Evolutionary conservation across 2,113 vertebrate species (phyloP), one percentile per base, ranked within the genome.

Genomic region (Laticauda colubrina): DNA sequence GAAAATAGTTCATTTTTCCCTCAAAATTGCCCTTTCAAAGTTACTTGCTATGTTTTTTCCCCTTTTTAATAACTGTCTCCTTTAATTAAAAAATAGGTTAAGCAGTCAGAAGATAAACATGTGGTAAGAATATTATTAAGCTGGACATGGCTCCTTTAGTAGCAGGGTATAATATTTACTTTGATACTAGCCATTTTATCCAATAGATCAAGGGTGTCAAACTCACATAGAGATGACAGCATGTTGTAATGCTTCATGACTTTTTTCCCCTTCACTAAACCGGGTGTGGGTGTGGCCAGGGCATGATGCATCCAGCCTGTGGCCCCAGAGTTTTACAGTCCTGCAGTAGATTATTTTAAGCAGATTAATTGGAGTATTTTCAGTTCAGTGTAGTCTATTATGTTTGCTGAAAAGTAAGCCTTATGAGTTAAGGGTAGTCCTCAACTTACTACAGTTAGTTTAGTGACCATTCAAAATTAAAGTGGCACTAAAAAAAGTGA

Each of bases 21-120:
- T 69, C 29, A n/a, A n/a, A 69, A 69, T 69, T 69, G 12, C 12
- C 29, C 64, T 69, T 69, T n/a, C 12, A 69, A 69, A 69, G 29
- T 14, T 69, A 15, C 3, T 69, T n/a, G 64, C 29, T 2, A n/a
- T 29, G 7, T 1, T 24, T n/a, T 14, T 12, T 1, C 0, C 0
- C 29, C 11, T 12, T 69, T 69, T 69, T 69, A 69, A n/a, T 69
- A 29, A 39, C n/a, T 75, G 14, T 34, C 14, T 69, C 64, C 26
- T 69, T 34, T 34, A 34, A 39, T 15, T 39, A 34, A 75, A 75
- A 75, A 75, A 39, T 21, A 6, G 2, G n/a, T 39, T 81, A 39
- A 81, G 34, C 34, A 39, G 12, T 75, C n/a, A 34, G 5, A 34
- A 81, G 39, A 39, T 81, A 81, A 39, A 21, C 18, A 39, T 39